Conservation (phyloP, 2,797 vertebrate genomes). For the Gallirallus australis region DNA sequence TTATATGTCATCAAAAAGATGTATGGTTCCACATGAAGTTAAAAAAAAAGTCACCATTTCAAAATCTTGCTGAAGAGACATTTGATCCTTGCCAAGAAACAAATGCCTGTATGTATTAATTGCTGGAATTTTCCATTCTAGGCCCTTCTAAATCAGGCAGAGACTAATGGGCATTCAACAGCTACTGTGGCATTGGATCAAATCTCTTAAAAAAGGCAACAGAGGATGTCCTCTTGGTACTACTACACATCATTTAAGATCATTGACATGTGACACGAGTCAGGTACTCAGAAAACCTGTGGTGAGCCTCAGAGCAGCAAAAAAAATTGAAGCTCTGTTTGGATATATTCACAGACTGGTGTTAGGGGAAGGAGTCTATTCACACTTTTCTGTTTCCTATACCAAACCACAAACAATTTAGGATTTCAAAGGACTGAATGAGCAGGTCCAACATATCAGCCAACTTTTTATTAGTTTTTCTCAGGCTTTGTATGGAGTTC, state of each 20-base stretch:
- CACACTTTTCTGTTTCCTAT: background rate
- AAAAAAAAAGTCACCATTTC: background rate
- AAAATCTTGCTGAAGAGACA: background rate
- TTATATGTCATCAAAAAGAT: background rate
- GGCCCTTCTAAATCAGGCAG: background rate
- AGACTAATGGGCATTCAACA: background rate
- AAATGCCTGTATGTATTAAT: fast-evolving
- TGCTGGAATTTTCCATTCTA: background rate
- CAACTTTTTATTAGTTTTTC: background rate
- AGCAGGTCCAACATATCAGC: background rate
- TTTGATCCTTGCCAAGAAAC: background rate
- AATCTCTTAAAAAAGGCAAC: background rate
- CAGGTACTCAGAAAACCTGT: background rate
- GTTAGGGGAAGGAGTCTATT: background rate
- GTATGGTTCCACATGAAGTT: background rate
- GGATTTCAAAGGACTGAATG: background rate
- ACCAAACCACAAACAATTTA: background rate
- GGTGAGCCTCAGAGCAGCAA: background rate
- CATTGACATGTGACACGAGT: background rate
- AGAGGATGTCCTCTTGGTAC: background rate
- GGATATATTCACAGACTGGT: background rate
- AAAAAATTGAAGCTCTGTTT: background rate
- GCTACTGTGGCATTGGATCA: background rate
- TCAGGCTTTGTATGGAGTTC: background rate
- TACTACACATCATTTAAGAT: background rate